Conservation (phyloP, 2,888 invertebrate species). For the Gnatocerus cornutus region DNA sequence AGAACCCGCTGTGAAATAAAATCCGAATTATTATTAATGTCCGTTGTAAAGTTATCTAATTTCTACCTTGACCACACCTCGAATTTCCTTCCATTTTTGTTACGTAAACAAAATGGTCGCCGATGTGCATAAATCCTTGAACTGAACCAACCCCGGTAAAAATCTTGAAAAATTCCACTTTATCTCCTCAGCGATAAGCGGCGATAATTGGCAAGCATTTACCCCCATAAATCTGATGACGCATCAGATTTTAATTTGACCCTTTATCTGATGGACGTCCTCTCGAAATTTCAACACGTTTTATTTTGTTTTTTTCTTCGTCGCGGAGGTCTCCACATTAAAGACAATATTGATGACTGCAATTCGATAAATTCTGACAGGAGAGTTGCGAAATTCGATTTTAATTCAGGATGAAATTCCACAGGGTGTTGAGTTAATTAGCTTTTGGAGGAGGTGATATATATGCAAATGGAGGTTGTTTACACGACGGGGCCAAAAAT, state of each 20-base stretch:
- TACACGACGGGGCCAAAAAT: no score
- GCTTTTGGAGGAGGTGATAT: slow-evolving; percentile 1
- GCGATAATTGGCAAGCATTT: background rate
- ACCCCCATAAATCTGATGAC: slow-evolving; percentile 4
- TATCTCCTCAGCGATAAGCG: background rate
- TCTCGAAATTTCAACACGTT: background rate
- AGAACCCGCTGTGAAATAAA: no score
- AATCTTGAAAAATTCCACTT: background rate
- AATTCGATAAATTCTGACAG: slow-evolving; percentile 12
- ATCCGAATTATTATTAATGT: no score
- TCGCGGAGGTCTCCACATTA: background rate
- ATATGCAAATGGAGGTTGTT: slow-evolving; percentile 16
- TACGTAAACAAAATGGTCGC: no score
- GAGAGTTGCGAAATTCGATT: slow-evolving; percentile 3
- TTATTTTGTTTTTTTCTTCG: background rate
- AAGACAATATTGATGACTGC: slow-evolving; percentile 19
- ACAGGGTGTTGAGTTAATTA: background rate
- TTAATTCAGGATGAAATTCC: background rate
- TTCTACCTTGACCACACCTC: no score
- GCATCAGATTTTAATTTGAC: slow-evolving; percentile 7
- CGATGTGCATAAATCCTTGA: no score
- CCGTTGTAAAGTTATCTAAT: no score
- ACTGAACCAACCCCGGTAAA: background rate
- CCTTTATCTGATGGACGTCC: slow-evolving; percentile 20
- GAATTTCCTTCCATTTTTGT: no score